A percentile compares a stretch with the other conserved stretches of the same genome.
phyloP scores from a whole-genome alignment of 2,888 invertebrate species.

The Drosophila hamatofila region DNA sequence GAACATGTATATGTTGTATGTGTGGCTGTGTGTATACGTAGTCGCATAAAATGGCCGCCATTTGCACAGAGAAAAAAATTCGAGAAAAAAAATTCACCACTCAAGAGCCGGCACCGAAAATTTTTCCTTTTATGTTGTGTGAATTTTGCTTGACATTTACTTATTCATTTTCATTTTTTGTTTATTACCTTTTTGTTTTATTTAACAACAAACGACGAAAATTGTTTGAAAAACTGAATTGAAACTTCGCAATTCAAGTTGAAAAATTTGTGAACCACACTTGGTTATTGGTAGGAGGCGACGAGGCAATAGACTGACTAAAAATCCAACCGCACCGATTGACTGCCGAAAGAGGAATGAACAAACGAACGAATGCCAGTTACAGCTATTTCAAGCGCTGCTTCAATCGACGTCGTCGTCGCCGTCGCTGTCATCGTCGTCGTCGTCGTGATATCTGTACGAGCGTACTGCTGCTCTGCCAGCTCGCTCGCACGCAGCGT shows the following conservation, averaged over 20 bases:
- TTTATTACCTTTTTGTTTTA: conserved; percentile 62
- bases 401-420: conserved; percentile 39
- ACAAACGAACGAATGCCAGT: conserved; percentile 65
- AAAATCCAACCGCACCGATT: conserved; percentile 65
- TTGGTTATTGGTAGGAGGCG: conserved; percentile 48
- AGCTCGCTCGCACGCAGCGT: conserved; percentile 35
- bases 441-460: conserved; percentile 28
- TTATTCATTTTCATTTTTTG: neutral
- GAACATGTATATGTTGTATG: neutral
- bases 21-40: conserved; percentile 43
- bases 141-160: neutral
- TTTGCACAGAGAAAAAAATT: conserved; percentile 35
- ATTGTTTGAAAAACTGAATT: conserved; percentile 45
- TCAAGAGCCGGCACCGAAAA: conserved; percentile 45
- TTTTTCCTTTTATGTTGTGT: neutral
- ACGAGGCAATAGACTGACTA: conserved; percentile 52
- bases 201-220: conserved; percentile 50
- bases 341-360: conserved; percentile 76
- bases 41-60: conserved; percentile 63
- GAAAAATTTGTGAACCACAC: conserved; percentile 49
- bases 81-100: conserved; percentile 32
- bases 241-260: conserved; percentile 49
- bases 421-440: conserved; percentile 40
- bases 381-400: conserved; percentile 68
- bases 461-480: conserved; percentile 37